Evolutionary conservation across 2,113 vertebrate genomes (phyloP), one percentile per base, ranked within the genome.

Genomic region (Hippocampus mohnikei): DNA sequence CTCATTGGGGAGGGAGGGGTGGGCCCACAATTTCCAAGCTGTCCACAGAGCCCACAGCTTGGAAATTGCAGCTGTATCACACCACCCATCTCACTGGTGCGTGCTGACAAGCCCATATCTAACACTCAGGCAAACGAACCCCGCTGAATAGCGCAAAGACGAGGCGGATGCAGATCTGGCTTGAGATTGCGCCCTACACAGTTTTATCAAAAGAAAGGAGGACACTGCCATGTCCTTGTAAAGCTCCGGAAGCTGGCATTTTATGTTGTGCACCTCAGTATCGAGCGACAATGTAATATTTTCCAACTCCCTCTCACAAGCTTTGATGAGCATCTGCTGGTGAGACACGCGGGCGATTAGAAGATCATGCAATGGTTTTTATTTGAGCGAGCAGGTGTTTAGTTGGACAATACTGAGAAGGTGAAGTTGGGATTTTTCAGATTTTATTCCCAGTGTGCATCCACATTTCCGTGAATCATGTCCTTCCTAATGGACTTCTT

Each of bases 21-120:
- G 66, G 78, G 81, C 5, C 33, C 33, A 37, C 33, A 37, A 37
- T 37, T 87, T 83, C 46, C 72, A 77, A 80, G 33, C 33, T 84
- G 77, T 78, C 21, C 0, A 72, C 37, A 74, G 77, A 71, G 64
- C 52, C 61, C 59, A 56, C 60, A 77, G 56, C 70, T 70, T 76
- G 50, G 65, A 85, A 80, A 87, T 82, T 85, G 78, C 75, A 71
- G 67, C 73, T 78, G 73, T 72, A 83, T 87, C 78, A 76, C 64
- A 73, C 56, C 48, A 67, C 44, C 66, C 55, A 48, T 69, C 64
- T 83, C 2, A 41, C 56, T 52, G 64, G 66, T 77, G 74, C 81
- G 79, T 68, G 67, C 72, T 80, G 76, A 84, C 82, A 83, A 80
- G 69, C 71, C 56, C 52, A 72, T 84, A 85, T 82, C 74, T 79